Percentiles rank a stretch among this genome's conserved stretches.
Conservation (phyloP, 2,888 invertebrate genomes). For the Cryptophagus acutangulus region DNA sequence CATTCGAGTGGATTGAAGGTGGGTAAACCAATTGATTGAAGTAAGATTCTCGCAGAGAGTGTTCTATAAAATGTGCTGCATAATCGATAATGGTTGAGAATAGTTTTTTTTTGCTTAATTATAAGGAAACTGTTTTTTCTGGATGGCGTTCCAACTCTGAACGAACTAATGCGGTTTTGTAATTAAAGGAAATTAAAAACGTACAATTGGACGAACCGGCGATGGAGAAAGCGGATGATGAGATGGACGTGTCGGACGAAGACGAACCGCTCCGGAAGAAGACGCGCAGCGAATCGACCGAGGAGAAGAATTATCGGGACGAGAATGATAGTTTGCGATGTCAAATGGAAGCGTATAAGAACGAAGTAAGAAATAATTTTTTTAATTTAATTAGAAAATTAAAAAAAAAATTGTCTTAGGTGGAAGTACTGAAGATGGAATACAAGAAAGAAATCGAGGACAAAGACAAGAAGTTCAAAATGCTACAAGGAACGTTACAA, state of each 20-base stretch:
- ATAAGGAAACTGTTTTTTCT: constrained; percentile 1
- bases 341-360: constrained; percentile 89
- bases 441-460: constrained; percentile 71
- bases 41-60: neutral
- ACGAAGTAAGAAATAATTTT: constrained; percentile 55
- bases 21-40: too few relatives aligned
- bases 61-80: constrained; percentile 8
- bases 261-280: constrained; percentile 53
- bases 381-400: neutral
- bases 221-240: constrained; percentile 67
- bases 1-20: too few relatives aligned
- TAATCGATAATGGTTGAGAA: too few relatives aligned
- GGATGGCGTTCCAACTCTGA: neutral
- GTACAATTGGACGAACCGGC: constrained; percentile 58
- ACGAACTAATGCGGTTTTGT: neutral
- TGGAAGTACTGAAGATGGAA: constrained; percentile 80
- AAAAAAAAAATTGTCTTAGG: constrained; percentile 38
- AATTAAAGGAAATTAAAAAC: constrained; percentile 59
- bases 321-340: constrained; percentile 89
- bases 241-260: constrained; percentile 82
- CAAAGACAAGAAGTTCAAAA: constrained; percentile 79
- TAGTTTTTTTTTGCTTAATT: constrained; percentile 4
- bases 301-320: constrained; percentile 53
- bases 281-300: constrained; percentile 34
- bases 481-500: constrained; percentile 61